Evolutionary conservation across 2,888 invertebrate species (phyloP).

Genomic region (Fragum sueziense): DNA sequence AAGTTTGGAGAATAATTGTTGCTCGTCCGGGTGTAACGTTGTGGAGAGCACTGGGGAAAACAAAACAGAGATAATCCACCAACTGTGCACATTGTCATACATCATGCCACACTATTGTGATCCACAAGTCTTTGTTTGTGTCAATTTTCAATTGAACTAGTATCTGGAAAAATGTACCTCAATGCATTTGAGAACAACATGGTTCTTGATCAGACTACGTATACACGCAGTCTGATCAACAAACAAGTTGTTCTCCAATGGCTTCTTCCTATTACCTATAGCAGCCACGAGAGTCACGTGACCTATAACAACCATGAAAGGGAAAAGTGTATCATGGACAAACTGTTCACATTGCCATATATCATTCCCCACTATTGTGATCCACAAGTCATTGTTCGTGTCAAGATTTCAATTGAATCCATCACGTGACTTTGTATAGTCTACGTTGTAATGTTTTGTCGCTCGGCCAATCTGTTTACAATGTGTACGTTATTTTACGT

Average conservation of each 20-base stretch:
- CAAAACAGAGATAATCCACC: constrained; percentile 14
- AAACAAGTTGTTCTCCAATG: no score
- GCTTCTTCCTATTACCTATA: no score
- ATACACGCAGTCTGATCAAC: no score
- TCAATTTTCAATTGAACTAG: not conserved
- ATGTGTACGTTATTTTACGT: not conserved
- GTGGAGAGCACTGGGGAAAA: constrained; percentile 42
- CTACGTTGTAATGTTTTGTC: not conserved
- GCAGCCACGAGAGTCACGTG: constrained; percentile 69
- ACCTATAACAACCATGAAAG: constrained; percentile 38
- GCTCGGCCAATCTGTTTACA: not conserved
- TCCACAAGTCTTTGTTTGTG: not conserved
- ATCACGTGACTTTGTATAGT: not conserved
- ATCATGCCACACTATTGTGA: constrained; percentile 8
- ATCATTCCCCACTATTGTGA: constrained; percentile 11
- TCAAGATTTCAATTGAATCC: not conserved
- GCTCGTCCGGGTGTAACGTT: constrained; percentile 80
- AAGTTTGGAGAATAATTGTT: constrained; percentile 82
- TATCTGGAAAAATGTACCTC: no score
- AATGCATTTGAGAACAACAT: no score
- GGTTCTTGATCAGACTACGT: no score
- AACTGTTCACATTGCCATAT: constrained; percentile 1
- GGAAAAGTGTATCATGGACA: constrained; percentile 5
- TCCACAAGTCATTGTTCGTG: not conserved
- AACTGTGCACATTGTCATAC: constrained; percentile 1